Conservation (phyloP, 2,888 invertebrate species). For the Aricia artaxerxes region DNA sequence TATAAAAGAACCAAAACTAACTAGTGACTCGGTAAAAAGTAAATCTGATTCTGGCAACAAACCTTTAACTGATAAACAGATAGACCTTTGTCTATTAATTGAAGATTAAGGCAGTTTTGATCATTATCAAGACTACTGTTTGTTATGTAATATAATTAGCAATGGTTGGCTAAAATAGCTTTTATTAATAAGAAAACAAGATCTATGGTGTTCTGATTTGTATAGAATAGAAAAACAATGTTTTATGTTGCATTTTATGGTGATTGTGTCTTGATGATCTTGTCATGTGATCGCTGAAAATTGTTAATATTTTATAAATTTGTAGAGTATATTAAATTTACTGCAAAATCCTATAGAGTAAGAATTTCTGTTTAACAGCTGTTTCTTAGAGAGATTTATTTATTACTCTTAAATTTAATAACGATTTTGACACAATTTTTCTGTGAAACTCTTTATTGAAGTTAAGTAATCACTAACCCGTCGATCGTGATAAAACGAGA, state of each 20-base stretch:
- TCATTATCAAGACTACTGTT: neutral
- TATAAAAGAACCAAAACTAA: constrained; percentile 40
- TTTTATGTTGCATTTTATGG: neutral
- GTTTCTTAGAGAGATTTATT: neutral
- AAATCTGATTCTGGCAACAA: constrained; percentile 31
- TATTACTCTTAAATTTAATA: neutral
- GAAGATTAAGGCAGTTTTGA: constrained; percentile 3
- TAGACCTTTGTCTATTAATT: constrained; percentile 2
- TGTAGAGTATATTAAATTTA: neutral
- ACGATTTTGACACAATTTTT: neutral
- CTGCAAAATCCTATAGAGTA: neutral
- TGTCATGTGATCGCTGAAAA: constrained; percentile 14
- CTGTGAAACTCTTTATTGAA: neutral
- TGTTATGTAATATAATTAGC: too few relatives aligned
- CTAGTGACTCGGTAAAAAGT: constrained; percentile 35
- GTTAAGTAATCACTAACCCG: neutral
- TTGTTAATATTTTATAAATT: neutral
- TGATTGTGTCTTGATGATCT: constrained; percentile 10
- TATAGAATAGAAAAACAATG: neutral
- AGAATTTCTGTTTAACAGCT: neutral
- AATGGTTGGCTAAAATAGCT: neutral
- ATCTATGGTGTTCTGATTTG: neutral
- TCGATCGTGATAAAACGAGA: too few relatives aligned
- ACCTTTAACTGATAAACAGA: neutral
- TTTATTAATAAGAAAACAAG: neutral